Percentiles rank a stretch among this genome's conserved stretches.
Conservation (phyloP, 2,113 vertebrate species). For the Boleophthalmus pectinirostris region DNA sequence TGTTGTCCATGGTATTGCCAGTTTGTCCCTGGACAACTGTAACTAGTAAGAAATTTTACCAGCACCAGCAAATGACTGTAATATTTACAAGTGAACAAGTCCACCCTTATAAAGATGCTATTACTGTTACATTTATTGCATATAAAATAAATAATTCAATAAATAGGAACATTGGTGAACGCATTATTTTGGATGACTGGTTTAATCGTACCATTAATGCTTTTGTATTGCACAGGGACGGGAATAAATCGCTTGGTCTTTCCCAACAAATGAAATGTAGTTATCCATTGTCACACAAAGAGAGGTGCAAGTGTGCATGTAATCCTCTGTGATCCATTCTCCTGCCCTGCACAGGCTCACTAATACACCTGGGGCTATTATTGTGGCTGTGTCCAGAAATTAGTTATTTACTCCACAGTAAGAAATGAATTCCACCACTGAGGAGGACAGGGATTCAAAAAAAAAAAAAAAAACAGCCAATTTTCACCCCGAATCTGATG, state of each 20-base stretch:
- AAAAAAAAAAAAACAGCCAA: conserved; percentile 27
- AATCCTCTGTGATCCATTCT: conserved; percentile 2
- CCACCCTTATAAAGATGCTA: neutral
- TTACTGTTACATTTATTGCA: neutral
- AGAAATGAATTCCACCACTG: conserved; percentile 49
- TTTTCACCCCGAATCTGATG: conserved; percentile 17
- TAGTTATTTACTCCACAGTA: conserved; percentile 49
- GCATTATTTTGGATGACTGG: neutral
- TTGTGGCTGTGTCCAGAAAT: conserved; percentile 46
- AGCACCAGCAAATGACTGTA: no score
- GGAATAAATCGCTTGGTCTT: neutral
- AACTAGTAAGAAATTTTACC: no score
- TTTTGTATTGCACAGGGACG: neutral
- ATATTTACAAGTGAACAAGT: neutral
- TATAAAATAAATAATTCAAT: neutral
- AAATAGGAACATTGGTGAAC: neutral
- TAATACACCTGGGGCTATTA: conserved; percentile 30
- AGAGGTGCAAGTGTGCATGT: neutral
- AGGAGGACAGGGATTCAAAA: conserved; percentile 7
- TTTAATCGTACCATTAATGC: neutral
- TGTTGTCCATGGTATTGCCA: neutral
- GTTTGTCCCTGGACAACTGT: neutral
- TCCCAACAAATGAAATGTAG: neutral
- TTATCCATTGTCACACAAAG: neutral
- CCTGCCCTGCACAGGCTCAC: neutral